Evolutionary conservation across 2,888 invertebrate species (phyloP).

Genomic region (Thecophora atra): DNA sequence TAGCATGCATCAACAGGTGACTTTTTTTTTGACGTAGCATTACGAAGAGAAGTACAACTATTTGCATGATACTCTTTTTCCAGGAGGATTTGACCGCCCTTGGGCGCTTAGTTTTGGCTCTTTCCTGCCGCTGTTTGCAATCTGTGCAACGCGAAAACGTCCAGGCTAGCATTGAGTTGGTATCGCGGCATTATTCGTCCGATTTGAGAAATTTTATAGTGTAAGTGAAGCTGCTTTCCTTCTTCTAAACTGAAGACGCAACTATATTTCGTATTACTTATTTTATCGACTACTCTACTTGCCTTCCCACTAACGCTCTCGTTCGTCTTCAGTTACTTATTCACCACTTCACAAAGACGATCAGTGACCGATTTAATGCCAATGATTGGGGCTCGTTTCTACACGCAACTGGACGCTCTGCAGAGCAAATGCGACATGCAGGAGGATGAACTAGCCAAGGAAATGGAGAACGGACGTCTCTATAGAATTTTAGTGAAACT

Average conservation of each 20-base stretch:
- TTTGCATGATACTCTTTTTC: not conserved
- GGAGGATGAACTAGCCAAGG: slow-evolving; percentile 90
- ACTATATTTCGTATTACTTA: not conserved
- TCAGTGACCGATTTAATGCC: slow-evolving; percentile 98
- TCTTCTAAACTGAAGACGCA: not conserved
- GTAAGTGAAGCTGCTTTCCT: slow-evolving; percentile 69
- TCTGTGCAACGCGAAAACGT: slow-evolving; percentile 89
- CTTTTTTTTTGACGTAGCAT: not conserved
- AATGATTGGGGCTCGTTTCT: slow-evolving; percentile 98
- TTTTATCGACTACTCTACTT: not conserved
- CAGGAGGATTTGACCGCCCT: slow-evolving; percentile 89
- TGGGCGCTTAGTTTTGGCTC: slow-evolving; percentile 88
- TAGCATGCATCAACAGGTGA: slow-evolving; percentile 75
- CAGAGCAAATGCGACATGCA: slow-evolving; percentile 88
- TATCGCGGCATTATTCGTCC: slow-evolving; percentile 88
- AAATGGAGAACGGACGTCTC: slow-evolving; percentile 94
- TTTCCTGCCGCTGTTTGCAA: slow-evolving; percentile 92
- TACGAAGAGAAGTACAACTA: too few species aligned
- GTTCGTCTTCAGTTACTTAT: slow-evolving; percentile 73
- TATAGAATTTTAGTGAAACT: slow-evolving; percentile 91
- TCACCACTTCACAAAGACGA: slow-evolving; percentile 74
- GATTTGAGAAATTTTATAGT: slow-evolving; percentile 94
- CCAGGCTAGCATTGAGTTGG: slow-evolving; percentile 86
- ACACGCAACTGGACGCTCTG: slow-evolving; percentile 91
- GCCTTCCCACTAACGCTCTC: not conserved